A percentile compares a stretch with the other conserved stretches of the same genome.
Evolutionary conservation across 2,888 invertebrate species (phyloP).

Genomic region (Euproctis similis): DNA sequence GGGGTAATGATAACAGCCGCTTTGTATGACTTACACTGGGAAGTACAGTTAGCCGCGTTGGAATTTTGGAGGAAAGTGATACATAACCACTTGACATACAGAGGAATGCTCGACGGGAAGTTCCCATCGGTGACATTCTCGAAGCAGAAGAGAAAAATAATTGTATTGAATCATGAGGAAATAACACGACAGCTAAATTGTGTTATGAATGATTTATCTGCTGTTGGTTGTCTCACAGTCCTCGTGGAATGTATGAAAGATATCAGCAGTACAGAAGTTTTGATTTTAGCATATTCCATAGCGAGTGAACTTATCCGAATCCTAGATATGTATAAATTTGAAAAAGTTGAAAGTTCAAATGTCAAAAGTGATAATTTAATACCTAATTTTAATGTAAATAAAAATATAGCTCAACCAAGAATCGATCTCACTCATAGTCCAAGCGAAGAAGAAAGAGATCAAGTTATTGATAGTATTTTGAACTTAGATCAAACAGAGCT

Average conservation of each 20-base stretch:
- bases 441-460: slow-evolving; percentile 9
- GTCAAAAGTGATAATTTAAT: slow-evolving; percentile 5
- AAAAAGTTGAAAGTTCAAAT: slow-evolving; percentile 7
- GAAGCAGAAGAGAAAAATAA: slow-evolving; percentile 82
- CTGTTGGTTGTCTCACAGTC: slow-evolving; percentile 80
- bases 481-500: slow-evolving; percentile 71
- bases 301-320: slow-evolving; percentile 61
- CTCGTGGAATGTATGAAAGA: slow-evolving; percentile 78
- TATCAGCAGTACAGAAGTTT: slow-evolving; percentile 79
- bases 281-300: slow-evolving; percentile 73
- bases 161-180: slow-evolving; percentile 78
- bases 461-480: slow-evolving; percentile 75
- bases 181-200: slow-evolving; percentile 75
- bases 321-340: slow-evolving; percentile 65
- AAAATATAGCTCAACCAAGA: slow-evolving; percentile 9
- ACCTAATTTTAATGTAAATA: slow-evolving; percentile 5
- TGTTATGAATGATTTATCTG: slow-evolving; percentile 79
- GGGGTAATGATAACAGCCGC: slow-evolving; percentile 77
- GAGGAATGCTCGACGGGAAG: slow-evolving; percentile 82
- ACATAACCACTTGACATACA: slow-evolving; percentile 52
- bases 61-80: slow-evolving; percentile 80
- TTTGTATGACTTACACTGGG: slow-evolving; percentile 82
- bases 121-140: slow-evolving; percentile 85
- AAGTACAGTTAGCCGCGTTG: slow-evolving; percentile 81
- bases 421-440: too few species aligned